Base-by-base conservation (phyloP, 2,113 vertebrate genomes). In the Taurulus bubalis region DNA sequence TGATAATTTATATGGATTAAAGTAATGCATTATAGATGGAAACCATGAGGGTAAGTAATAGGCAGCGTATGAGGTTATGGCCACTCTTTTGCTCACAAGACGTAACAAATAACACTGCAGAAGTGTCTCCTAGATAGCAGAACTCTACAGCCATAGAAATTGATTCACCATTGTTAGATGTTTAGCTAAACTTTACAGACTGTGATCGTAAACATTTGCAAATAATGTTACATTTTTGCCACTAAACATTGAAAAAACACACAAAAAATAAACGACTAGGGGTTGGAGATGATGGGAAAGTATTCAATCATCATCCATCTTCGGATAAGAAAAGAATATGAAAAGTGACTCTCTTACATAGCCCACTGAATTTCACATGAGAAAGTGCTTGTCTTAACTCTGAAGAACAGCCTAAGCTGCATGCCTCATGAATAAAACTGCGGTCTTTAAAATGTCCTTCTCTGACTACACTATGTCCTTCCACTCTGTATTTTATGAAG, bases 341-440 rank as follows among this genome's bases (percentile, higher is more conserved):
- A 81, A 70, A 85, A 83, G 45, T 51, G n/a, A 58, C 40, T 83
- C 30, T 77, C 34, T 77, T 51, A 59, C 65, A 56, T 15, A 77
- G 47, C 36, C 49, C 55, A 58, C 80, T 51, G 16, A 22, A 34
- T 69, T 65, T 63, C 55, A 72, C 74, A 82, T 77, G 66, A 73
- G 67, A 77, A 65, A 74, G 80, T 84, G 55, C 71, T 74, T 47
- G n/a, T 90, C 80, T 77, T 72, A 73, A 88, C 83, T 79, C 70
- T 51, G 55, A 87, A 63, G 75, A 83, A 78, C 58, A 80, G 72
- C 74, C 58, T 49, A 53, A 71, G 78, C 76, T 64, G 77, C 60
- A 77, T 32, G 56, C 82, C 82, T 89, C 84, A 89, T 87, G 85
- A 90, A 90, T 90, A 88, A 83, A 88, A 86, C 34, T 64, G 24